These are phyloP conservation scores for Machaerirhynchus nigripectus DNA, from an alignment of 2,113 vertebrate species.

Conservation along the genomic window DNA sequence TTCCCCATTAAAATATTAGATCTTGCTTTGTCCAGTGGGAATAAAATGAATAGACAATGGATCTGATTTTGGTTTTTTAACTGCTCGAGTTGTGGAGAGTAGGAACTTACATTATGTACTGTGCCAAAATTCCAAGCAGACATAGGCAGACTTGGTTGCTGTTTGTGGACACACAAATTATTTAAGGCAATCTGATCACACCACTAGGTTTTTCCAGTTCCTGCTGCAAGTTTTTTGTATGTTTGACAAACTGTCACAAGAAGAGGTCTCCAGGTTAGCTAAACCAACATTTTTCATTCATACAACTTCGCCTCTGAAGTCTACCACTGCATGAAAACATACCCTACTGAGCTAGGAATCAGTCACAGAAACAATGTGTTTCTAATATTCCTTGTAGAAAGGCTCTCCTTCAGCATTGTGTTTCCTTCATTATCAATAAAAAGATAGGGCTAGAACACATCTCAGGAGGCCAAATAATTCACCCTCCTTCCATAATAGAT, in stretches of 20 bases:
- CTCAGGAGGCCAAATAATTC: not conserved
- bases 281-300: not conserved
- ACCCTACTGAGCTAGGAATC: not conserved
- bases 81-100: not conserved
- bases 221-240: not conserved
- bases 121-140: not conserved
- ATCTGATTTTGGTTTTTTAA: not conserved
- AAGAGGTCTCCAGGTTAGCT: not conserved
- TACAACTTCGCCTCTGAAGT: not conserved
- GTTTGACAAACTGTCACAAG: not conserved
- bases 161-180: not conserved
- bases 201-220: not conserved
- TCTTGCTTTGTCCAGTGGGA: not conserved
- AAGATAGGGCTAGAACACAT: not conserved
- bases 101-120: fast-evolving
- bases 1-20: not conserved
- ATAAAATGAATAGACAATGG: not conserved
- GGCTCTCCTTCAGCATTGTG: not conserved
- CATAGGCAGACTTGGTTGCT: not conserved
- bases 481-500: fast-evolving
- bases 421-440: not conserved
- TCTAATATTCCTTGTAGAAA: not conserved
- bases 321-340: not conserved
- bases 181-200: not conserved
- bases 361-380: not conserved